Conservation (phyloP, 2,113 vertebrate species). For the Dermatemys mawii region DNA sequence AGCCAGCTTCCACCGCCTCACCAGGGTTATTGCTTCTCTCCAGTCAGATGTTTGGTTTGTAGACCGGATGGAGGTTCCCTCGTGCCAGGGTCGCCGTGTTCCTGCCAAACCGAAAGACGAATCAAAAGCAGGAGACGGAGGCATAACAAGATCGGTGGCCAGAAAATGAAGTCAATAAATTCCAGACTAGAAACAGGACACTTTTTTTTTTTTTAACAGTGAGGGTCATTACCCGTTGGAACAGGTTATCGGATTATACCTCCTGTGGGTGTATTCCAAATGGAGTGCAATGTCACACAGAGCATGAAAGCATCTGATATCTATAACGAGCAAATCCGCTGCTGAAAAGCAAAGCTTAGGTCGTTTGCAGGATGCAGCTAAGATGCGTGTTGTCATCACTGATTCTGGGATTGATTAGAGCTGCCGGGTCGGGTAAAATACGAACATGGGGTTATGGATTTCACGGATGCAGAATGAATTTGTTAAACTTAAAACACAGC, state of each 20-base stretch:
- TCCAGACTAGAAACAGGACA: neutral
- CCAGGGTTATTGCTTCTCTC: neutral
- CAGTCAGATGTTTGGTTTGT: neutral
- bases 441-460: neutral
- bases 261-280: neutral
- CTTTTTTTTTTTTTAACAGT: neutral
- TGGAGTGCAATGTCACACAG: neutral
- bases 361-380: constrained; percentile 53
- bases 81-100: neutral
- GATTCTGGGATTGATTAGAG: constrained; percentile 67
- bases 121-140: neutral
- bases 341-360: constrained; percentile 64
- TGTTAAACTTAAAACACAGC: neutral
- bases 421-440: constrained; percentile 21
- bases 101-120: neutral
- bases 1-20: neutral
- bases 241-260: neutral
- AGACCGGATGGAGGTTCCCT: neutral
- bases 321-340: constrained; percentile 63
- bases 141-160: neutral
- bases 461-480: neutral
- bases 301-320: constrained; percentile 58
- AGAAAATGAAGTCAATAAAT: neutral
- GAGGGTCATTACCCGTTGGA: neutral
- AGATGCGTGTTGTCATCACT: constrained; percentile 60